Conservation (phyloP, 2,888 invertebrate species). For the Hecatera dysodea region DNA sequence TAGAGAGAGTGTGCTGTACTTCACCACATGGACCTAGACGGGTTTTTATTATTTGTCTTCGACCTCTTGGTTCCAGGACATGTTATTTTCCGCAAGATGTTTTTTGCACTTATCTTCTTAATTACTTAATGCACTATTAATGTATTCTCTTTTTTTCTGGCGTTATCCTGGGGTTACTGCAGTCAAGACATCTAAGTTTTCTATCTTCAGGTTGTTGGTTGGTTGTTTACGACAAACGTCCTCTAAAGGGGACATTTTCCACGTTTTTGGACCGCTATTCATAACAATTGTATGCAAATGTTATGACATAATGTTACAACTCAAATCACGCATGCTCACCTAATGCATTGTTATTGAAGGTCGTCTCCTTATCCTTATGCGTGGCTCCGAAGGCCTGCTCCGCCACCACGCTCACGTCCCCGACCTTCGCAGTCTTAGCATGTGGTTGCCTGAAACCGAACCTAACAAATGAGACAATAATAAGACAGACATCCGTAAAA, state of each 20-base stretch:
- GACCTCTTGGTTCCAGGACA: no score
- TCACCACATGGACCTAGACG: no score
- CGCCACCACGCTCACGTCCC: constrained; percentile 90
- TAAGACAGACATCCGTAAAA: constrained; percentile 53
- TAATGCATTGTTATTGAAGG: constrained; percentile 89
- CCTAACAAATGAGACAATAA: constrained; percentile 77
- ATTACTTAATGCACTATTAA: no score
- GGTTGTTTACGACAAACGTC: background rate
- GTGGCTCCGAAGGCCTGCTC: constrained; percentile 84
- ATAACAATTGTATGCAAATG: constrained; percentile 7
- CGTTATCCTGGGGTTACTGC: no score
- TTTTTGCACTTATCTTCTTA: no score
- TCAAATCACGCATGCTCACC: constrained; percentile 73
- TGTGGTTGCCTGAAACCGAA: constrained; percentile 94
- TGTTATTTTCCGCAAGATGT: no score
- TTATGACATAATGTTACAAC: constrained; percentile 9
- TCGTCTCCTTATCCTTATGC: constrained; percentile 87
- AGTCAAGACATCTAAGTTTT: background rate
- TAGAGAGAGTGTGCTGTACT: no score
- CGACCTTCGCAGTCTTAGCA: constrained; percentile 92
- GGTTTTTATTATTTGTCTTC: no score
- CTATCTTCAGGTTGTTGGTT: background rate
- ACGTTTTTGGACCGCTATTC: background rate
- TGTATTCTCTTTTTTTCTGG: no score
- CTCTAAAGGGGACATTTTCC: background rate